Evolutionary conservation across 2,797 vertebrate species (phyloP).

Genomic region (Sebastes vulpes): DNA sequence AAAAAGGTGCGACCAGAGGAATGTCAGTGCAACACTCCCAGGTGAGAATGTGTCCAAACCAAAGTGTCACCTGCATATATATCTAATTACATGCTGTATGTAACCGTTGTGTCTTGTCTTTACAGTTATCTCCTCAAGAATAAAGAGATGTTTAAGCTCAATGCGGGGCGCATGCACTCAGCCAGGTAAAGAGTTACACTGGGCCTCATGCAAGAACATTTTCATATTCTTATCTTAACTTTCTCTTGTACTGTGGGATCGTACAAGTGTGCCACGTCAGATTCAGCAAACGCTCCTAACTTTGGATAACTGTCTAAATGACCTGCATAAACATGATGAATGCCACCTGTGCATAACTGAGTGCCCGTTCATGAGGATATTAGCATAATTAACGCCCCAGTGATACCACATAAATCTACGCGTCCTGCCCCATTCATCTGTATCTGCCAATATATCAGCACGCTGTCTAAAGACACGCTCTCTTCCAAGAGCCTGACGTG

Average conservation of each 20-base stretch:
- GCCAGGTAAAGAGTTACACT: constrained; percentile 83
- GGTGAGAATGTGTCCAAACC: constrained; percentile 78
- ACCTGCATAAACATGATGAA: background rate
- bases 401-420: background rate
- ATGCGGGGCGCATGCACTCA: constrained; percentile 84
- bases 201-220: background rate
- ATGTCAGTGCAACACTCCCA: constrained; percentile 92
- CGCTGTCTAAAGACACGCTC: background rate
- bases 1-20: constrained; percentile 96
- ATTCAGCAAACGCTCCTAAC: background rate
- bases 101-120: constrained; percentile 43
- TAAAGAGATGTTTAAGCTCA: constrained; percentile 88
- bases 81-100: background rate
- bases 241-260: background rate
- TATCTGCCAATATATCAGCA: background rate
- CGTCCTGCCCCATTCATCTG: background rate
- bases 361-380: background rate
- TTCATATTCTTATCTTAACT: background rate
- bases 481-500: background rate
- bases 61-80: background rate
- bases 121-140: constrained; percentile 88
- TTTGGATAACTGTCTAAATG: no score
- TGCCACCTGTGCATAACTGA: background rate
- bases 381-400: background rate
- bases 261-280: background rate